Evolutionary conservation across 2,113 vertebrate species (phyloP).

Genomic region (Opisthocomus hoazin): DNA sequence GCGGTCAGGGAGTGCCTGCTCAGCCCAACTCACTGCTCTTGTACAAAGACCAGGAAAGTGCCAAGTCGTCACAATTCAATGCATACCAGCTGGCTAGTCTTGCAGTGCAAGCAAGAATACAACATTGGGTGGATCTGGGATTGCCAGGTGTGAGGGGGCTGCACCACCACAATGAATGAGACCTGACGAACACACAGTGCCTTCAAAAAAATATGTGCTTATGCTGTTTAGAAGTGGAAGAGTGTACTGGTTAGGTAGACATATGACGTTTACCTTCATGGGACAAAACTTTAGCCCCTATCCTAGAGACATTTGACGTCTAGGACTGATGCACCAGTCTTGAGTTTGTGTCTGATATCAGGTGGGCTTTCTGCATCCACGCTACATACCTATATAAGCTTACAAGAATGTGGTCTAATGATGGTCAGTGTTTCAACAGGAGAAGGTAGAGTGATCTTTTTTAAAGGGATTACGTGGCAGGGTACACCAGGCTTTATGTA

Average conservation of each 20-base stretch:
- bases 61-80: too few relatives aligned
- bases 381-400: neutral
- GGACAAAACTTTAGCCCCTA: neutral
- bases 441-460: neutral
- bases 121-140: too few relatives aligned
- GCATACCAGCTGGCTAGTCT: too few relatives aligned
- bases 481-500: neutral
- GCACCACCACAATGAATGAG: too few relatives aligned
- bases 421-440: neutral
- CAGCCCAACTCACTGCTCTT: too few relatives aligned
- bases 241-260: neutral
- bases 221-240: neutral
- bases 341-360: neutral
- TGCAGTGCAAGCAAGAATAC: too few relatives aligned
- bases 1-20: too few relatives aligned
- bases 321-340: neutral
- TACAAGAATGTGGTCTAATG: neutral
- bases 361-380: neutral
- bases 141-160: too few relatives aligned
- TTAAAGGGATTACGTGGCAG: neutral
- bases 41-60: too few relatives aligned
- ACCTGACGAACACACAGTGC: neutral
- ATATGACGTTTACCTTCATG: neutral
- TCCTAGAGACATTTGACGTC: neutral
- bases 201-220: neutral